phyloP scores from a whole-genome alignment of 2,888 invertebrate species.

The Arctia plantaginis region DNA sequence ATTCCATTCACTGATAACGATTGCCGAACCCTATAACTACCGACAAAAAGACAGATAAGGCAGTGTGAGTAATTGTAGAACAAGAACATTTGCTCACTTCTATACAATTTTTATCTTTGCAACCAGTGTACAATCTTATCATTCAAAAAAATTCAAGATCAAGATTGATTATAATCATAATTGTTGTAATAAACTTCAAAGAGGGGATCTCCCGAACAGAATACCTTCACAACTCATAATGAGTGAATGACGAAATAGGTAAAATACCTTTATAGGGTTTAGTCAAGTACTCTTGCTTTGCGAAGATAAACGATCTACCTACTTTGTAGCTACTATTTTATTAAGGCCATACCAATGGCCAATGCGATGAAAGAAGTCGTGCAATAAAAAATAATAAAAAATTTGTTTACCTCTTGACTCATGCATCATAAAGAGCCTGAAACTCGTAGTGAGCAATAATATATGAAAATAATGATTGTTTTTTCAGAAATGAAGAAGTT shows the following conservation, averaged over 20 bases:
- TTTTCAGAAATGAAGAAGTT: slow-evolving; percentile 66
- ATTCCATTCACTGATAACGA: background rate
- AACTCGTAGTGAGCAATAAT: background rate
- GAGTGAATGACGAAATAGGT: background rate
- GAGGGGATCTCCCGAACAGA: background rate
- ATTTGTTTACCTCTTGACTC: background rate
- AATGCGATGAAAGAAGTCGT: background rate
- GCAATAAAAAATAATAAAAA: background rate
- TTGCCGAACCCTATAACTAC: background rate
- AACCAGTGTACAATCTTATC: background rate
- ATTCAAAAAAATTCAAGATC: background rate
- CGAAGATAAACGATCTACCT: background rate
- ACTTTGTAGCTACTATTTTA: background rate
- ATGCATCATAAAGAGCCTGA: background rate
- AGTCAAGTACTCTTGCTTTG: background rate
- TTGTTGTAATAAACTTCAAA: background rate
- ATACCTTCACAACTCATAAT: background rate
- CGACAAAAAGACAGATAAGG: background rate
- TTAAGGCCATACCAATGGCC: background rate
- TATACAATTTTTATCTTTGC: background rate
- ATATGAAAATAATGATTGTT: slow-evolving; percentile 1
- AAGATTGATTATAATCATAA: background rate
- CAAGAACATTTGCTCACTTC: background rate
- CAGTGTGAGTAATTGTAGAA: background rate
- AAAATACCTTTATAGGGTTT: background rate